These are phyloP conservation scores for Emydoidea blandingii DNA, from an alignment of 2,797 vertebrate species.

Conservation along the genomic window DNA sequence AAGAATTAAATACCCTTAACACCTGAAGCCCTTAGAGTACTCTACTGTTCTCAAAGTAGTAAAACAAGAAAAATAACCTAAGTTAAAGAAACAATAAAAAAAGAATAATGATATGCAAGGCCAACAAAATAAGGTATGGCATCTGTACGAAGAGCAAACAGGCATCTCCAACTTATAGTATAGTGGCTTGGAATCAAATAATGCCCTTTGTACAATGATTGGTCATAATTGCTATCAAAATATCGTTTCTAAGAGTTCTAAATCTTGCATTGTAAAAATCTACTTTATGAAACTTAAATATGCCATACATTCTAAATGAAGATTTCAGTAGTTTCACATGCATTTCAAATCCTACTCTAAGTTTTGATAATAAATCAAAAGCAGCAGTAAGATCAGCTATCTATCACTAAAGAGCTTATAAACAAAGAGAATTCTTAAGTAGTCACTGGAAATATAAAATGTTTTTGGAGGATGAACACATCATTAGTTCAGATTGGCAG, in stretches of 20 bases:
- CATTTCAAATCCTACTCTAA: conserved; percentile 43
- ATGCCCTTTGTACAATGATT: conserved; percentile 10
- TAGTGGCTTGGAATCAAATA: neutral
- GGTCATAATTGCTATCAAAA: neutral
- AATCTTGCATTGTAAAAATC: conserved; percentile 53
- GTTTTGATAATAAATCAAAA: conserved; percentile 34
- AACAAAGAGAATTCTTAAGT: neutral
- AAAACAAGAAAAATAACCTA: neutral
- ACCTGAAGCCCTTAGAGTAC: neutral
- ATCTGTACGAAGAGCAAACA: neutral
- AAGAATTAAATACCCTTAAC: neutral
- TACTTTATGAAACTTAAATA: conserved; percentile 60
- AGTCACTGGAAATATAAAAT: neutral
- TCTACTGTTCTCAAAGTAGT: neutral
- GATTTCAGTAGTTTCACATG: conserved; percentile 53
- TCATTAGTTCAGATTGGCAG: neutral
- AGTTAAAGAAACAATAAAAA: neutral
- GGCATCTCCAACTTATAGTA: neutral
- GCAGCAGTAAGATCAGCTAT: conserved; percentile 24
- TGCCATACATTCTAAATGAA: conserved; percentile 51
- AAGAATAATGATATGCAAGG: neutral
- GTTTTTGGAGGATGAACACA: neutral
- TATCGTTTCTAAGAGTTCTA: neutral
- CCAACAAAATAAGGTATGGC: neutral
- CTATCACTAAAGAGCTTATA: conserved; percentile 7